Base-by-base conservation (phyloP, 2,888 invertebrate genomes). In the Atethmia centrago region DNA sequence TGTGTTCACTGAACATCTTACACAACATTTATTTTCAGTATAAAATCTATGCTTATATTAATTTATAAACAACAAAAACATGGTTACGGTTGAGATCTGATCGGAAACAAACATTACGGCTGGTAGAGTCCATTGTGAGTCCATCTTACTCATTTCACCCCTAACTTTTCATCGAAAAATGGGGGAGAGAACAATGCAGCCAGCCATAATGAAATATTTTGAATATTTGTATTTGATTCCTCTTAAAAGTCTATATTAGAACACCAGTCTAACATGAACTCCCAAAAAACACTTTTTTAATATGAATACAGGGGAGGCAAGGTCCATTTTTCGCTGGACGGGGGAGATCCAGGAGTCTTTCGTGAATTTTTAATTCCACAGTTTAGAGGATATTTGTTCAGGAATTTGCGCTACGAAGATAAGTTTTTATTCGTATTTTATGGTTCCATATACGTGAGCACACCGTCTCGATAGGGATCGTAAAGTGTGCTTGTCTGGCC, bases 221-320 rank as follows among this genome's bases (percentile, higher is more conserved):
- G 93, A 92, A 95, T 95, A 95, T 93, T 93, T 94, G 92, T 93
- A 92, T 93, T 93, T 93, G 93, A 94, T 94, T 94, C 89, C 89
- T 88, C 89, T 88, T 77, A 86, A 88, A 87, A 82, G 77, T 87
- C 88, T 87, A 86, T 88, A 87, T 86, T 84, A 88, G 81, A 85
- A 80, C 31, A 82, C 94, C 92, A 92, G 62, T 81, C 61, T 74
- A 62, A 67, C 40, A 65, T 88, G 90, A 91, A 31, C 92, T 77
- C 62, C 45, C 64, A 49, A 56, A 67, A 63, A 65, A 73, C 84
- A 76, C 72, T 87, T 87, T 80, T 84, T 83, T 84, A 81, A 82
- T 82, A 67, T 53, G 40, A n/a, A 16, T 14, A 0, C 2, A 31
- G n/a, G 12, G 14, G 16, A 28, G 3, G 4, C 4, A 61, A 19